These are phyloP conservation scores for Zaprionus lineosus DNA, from an alignment of 2,888 invertebrate genomes.

Conservation along the genomic window DNA sequence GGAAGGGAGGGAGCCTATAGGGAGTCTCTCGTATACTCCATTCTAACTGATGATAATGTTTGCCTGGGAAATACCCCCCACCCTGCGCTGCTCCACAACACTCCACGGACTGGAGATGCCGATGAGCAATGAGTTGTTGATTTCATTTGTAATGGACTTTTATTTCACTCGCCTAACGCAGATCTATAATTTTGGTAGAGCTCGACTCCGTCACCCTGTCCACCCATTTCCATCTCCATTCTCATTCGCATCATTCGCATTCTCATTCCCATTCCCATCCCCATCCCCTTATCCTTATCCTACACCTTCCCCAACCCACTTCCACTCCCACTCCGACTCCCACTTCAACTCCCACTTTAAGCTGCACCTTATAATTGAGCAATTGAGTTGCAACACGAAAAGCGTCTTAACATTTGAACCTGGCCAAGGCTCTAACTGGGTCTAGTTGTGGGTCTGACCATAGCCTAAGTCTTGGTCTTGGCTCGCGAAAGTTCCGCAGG, in stretches of 20 bases:
- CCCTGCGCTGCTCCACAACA: conserved; percentile 10
- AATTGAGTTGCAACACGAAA: conserved; percentile 77
- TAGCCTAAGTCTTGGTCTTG: conserved; percentile 16
- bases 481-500: conserved; percentile 71
- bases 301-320: too few species aligned
- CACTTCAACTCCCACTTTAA: too few species aligned
- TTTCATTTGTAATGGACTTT: conserved; percentile 78
- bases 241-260: too few species aligned
- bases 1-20: too few species aligned
- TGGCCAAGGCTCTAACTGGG: conserved; percentile 9
- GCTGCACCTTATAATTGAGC: conserved; percentile 72
- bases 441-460: conserved; percentile 1
- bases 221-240: not conserved
- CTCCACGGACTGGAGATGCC: conserved; percentile 46
- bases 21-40: too few species aligned
- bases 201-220: conserved; percentile 18
- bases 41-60: conserved; percentile 58
- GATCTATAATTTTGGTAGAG: conserved; percentile 66
- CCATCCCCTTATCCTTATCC: too few species aligned
- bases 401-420: conserved; percentile 78
- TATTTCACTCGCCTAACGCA: conserved; percentile 74
- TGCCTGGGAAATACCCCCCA: conserved; percentile 34
- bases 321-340: too few species aligned
- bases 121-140: conserved; percentile 79
- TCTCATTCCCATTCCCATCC: too few species aligned